Base-by-base conservation (phyloP, 2,888 invertebrate genomes). In the Oegoconia quadripuncta region DNA sequence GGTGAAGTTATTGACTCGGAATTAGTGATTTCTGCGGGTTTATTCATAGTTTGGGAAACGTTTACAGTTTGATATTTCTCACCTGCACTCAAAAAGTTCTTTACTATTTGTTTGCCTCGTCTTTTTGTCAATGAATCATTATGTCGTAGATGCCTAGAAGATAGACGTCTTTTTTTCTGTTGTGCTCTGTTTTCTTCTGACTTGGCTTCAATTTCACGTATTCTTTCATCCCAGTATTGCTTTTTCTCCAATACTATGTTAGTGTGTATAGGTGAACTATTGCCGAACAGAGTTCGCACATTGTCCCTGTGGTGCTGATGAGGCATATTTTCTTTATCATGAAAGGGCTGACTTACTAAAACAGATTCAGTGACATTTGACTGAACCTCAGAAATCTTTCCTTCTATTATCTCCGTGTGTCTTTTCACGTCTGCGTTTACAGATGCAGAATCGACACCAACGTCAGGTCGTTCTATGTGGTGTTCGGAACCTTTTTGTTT, bases 341-440 rank as follows among this genome's bases (percentile, higher is more conserved):
- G 79, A 84, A 86, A 83, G 82, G 60, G 55, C 56, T 70, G 86
- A 87, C 86, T 87, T 87, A 57, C 87, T 86, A 83, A 84, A 75
- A 73, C 64, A 64, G 79, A 87, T 86, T 88, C 88, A 88, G 86
- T 79, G 73, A 68, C 78, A 73, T 70, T 76, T 69, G 71, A 53
- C 87, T 88, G 88, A 88, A 88, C 79, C 82, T 83, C 84, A 82
- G 87, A 88, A 88, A 86, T 87, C 87, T 59, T 64, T 64, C 80
- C 82, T 77, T 81, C 81, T 61, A 64, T 51, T 62, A 63, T 44
- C 44, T 55, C 59, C 51, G 61, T 59, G 60, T 75, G 79, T 88
- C 84, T 83, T 59, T 78, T 88, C 88, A 87, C 88, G 81, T 88
- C 88, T 88, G 84, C 56, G 39, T 37, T 41, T 55, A 73, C 87